These are phyloP conservation scores for Pyralis farinalis DNA, from an alignment of 2,888 invertebrate species.

Conservation along the genomic window DNA sequence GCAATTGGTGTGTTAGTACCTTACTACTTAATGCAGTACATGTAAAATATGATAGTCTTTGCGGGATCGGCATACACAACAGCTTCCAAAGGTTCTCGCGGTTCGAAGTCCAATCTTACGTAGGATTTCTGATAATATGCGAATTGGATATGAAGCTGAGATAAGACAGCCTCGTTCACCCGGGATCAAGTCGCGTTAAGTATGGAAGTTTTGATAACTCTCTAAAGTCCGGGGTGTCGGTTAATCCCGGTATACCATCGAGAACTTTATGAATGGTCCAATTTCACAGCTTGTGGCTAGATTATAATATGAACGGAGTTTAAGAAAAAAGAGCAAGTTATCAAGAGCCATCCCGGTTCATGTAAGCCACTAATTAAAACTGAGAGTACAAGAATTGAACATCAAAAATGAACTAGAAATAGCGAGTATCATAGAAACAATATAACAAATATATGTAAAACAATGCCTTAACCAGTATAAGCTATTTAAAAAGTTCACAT, in stretches of 20 bases:
- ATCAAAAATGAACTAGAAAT: too few relatives aligned
- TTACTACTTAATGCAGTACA: conserved; percentile 22
- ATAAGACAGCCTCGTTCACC: conserved; percentile 42
- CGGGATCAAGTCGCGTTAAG: conserved; percentile 42
- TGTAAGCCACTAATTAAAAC: too few relatives aligned
- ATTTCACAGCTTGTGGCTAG: conserved; percentile 46
- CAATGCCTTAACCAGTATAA: too few relatives aligned
- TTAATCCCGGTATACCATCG: conserved; percentile 43
- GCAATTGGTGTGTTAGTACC: conserved; percentile 14
- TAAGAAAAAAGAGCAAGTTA: too few relatives aligned
- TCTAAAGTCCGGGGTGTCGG: conserved; percentile 40
- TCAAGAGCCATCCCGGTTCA: too few relatives aligned
- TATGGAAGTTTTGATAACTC: conserved; percentile 60
- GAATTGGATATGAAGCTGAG: conserved; percentile 48
- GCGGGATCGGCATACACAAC: conserved; percentile 47
- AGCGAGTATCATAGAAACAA: too few relatives aligned
- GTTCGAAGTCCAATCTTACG: conserved; percentile 45
- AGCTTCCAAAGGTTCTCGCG: conserved; percentile 39
- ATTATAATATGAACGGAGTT: conserved; percentile 8
- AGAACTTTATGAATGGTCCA: conserved; percentile 51
- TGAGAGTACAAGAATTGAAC: too few relatives aligned
- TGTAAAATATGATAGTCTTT: conserved; percentile 53
- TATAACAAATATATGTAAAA: too few relatives aligned
- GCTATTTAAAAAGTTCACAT: too few relatives aligned
- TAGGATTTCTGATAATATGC: conserved; percentile 61